Base-by-base conservation (phyloP, 2,888 invertebrate species). In the Patella depressa region DNA sequence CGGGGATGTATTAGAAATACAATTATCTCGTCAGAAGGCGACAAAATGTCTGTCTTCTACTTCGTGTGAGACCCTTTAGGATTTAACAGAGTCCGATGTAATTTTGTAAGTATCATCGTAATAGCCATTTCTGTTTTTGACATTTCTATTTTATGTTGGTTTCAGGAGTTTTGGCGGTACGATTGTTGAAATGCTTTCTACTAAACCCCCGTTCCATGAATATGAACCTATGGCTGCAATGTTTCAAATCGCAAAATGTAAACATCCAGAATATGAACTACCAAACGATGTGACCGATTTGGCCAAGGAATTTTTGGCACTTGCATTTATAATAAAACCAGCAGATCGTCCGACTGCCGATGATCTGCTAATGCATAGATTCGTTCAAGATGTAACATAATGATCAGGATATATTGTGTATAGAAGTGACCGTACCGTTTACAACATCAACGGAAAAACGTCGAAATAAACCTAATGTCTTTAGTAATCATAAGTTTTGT, bases 81-180 rank as follows among this genome's bases (percentile, higher is more conserved):
- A 29, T 29, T 29, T 29, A 29, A 29, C 29, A 29, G 29, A 29
- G 29, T 29, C 29, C 29, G 29, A 29, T 29, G 29, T 34, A 34
- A 34, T 34, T 34, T 34, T 34, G 34, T 34, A 34, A 4, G 34
- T 34, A 34, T 34, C 29, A 29, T 29, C 29, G 29, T 29, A 29
- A 29, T 29, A 29, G 4, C 34, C 34, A 34, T 34, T 34, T 34
- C 34, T 34, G 4, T 34, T 34, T 34, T 34, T 34, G 34, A 29
- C 29, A 29, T 29, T 29, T 29, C 29, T 29, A 29, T 29, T 29
- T 29, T 29, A 29, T 29, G 29, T 29, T 29, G 29, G 29, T 29
- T 84, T 17, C 88, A 92, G 92, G 92, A 91, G 91, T 83, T 82
- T 92, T 4, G 92, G 90, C n/a, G 90, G 91, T 81, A 91, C 92